Evolutionary conservation across 2,888 invertebrate species (phyloP).

Genomic region (Ctenicera cuprea): DNA sequence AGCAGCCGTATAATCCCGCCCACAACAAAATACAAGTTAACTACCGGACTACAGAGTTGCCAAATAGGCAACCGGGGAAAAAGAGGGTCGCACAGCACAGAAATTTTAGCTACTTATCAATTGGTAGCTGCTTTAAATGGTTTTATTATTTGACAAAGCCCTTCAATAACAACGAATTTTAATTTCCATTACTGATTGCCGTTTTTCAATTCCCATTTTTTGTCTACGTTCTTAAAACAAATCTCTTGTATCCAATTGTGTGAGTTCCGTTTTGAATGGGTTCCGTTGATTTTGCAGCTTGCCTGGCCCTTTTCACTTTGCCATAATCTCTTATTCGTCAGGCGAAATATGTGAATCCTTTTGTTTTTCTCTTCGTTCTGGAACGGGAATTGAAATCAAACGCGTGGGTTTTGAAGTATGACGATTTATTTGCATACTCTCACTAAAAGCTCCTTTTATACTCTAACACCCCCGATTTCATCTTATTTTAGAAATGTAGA

Average conservation of each 20-base stretch:
- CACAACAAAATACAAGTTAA: no score
- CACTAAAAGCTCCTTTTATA: conserved; percentile 14
- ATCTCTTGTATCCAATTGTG: conserved; percentile 11
- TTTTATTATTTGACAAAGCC: no score
- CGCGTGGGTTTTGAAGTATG: conserved; percentile 10
- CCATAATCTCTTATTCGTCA: not conserved
- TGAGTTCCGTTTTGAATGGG: not conserved
- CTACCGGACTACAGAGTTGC: no score
- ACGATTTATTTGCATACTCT: conserved; percentile 16
- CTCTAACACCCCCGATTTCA: not conserved
- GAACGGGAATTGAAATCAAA: conserved; percentile 10
- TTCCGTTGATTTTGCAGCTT: conserved; percentile 15
- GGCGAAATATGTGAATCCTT: conserved; percentile 1
- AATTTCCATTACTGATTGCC: not conserved
- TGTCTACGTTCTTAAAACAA: not conserved
- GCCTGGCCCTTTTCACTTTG: conserved; percentile 5
- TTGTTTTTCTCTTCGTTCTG: conserved; percentile 3
- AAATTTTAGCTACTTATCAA: no score
- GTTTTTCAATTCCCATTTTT: not conserved
- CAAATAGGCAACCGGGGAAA: no score
- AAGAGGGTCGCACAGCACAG: no score
- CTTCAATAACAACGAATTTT: not conserved
- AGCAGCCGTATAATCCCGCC: no score
- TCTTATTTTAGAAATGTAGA: not conserved
- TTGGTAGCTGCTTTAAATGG: no score